Base-by-base conservation (phyloP, 2,113 vertebrate genomes). In the Callionymus lyra region DNA sequence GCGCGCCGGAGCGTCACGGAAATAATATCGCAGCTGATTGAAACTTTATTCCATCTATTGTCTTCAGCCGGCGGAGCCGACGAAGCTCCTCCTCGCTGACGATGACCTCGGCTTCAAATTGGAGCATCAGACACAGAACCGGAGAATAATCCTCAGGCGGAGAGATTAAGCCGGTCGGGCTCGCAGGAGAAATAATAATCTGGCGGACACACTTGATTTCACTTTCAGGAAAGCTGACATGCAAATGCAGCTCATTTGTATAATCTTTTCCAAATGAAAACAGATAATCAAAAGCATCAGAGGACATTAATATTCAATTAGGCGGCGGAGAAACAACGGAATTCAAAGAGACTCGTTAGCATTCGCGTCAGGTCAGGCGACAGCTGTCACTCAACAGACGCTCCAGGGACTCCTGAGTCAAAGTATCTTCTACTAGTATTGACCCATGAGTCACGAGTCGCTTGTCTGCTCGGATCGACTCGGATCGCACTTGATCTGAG, bases 261-360 rank as follows among this genome's bases (percentile, higher is more conserved):
- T 86, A 86, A 84, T 85, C 82, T 84, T 81, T 74, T 65, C 72
- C 84, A 86, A 85, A 80, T 76, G 82, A 82, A 84, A 86, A 79
- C 72, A 77, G 77, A 82, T 84, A 76, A 86, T 86, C 72, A 81
- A 84, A 86, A 80, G 72, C 81, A 83, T 85, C 77, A 80, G 71
- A 64, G 63, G 19, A 40, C 76, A 83, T 86, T 84, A 81, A 86
- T 83, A 86, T 84, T 85, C 82, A 86, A 83, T 84, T 82, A 77
- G 63, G 58, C 59, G 60, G 75, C 59, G 54, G 65, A 74, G 72
- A 82, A 83, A 79, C 81, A 84, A 74, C 84, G 74, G n/a, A n/a
- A n/a, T n/a, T 82, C 77, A 74, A 72, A 27, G 21, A 8, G 8
- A 27, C 8, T 27, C 21, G 4, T 27, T n/a, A n/a, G n/a, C n/a